These are phyloP conservation scores for Mastacembelus armatus DNA, from an alignment of 2,797 vertebrate genomes.

Conservation along the genomic window DNA sequence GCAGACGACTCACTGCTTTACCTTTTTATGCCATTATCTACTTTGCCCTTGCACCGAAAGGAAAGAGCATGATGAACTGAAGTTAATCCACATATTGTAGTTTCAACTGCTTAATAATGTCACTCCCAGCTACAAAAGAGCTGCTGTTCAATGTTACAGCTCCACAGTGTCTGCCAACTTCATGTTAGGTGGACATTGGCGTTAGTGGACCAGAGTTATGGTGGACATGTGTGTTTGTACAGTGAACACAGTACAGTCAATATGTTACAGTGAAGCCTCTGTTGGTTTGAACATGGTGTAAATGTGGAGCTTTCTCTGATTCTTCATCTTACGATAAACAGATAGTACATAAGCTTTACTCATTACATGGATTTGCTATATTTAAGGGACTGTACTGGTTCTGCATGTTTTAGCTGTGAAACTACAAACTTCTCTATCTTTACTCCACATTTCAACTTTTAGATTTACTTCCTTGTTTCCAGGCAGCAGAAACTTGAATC, in stretches of 20 bases:
- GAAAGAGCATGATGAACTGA: not conserved
- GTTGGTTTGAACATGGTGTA: conserved; percentile 39
- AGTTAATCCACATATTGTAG: not conserved
- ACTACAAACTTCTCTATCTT: not conserved
- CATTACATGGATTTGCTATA: not conserved
- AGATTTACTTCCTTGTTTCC: not conserved
- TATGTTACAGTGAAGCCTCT: conserved; percentile 43
- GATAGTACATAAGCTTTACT: not conserved
- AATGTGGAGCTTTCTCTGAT: conserved; percentile 54
- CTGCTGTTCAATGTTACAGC: conserved; percentile 10
- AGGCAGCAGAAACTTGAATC: not conserved
- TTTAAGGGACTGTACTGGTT: not conserved
- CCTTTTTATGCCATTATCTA: not conserved
- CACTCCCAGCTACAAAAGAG: not conserved
- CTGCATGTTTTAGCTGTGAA: conserved; percentile 10
- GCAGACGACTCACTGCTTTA: conserved; percentile 45
- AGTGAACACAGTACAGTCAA: conserved; percentile 57
- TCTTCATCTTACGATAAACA: conserved; percentile 12
- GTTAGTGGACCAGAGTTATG: conserved; percentile 49
- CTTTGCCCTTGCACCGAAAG: not conserved
- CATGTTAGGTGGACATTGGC: conserved; percentile 16
- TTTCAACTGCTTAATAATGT: conserved; percentile 12
- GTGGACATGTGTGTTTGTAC: conserved; percentile 61
- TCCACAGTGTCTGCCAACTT: conserved; percentile 19
- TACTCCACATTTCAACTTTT: conserved; percentile 1